These are phyloP conservation scores for Amiota mariae DNA, from an alignment of 2,888 invertebrate genomes.

Conservation along the genomic window DNA sequence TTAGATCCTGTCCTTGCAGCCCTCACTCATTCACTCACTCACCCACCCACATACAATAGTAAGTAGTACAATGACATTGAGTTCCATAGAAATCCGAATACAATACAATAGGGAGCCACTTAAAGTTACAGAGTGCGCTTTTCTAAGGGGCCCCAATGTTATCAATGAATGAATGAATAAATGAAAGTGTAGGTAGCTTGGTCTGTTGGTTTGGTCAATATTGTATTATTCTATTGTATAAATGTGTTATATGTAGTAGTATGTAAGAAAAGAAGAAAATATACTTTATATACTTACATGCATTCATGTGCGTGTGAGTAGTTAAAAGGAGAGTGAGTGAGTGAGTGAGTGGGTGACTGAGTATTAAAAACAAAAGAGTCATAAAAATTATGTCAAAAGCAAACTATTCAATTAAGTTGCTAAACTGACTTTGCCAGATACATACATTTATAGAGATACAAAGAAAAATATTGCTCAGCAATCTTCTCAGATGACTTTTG, in stretches of 20 bases:
- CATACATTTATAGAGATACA: constrained; percentile 11
- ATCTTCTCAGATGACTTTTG: too few species aligned
- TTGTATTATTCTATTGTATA: not conserved
- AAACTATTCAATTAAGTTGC: constrained; percentile 68
- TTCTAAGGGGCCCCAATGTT: not conserved
- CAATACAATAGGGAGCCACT: constrained; percentile 15
- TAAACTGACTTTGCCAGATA: constrained; percentile 59
- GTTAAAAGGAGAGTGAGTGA: constrained; percentile 13
- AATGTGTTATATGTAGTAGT: too few species aligned
- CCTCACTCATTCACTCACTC: constrained; percentile 7
- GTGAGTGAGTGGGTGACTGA: constrained; percentile 25
- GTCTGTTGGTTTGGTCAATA: not conserved
- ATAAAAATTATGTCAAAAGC: constrained; percentile 67
- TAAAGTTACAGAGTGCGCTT: constrained; percentile 10
- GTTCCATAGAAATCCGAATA: not conserved
- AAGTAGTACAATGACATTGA: not conserved
- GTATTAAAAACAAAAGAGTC: constrained; percentile 62
- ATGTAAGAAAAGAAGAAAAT: not conserved
- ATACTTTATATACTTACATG: not conserved
- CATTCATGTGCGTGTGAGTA: constrained; percentile 26
- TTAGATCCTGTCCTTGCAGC: not conserved
- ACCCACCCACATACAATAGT: constrained; percentile 25
- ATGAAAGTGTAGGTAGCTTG: not conserved
- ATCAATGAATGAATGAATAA: not conserved
- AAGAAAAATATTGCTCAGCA: too few species aligned